Conservation (phyloP, 2,888 invertebrate species). For the Xestia rhomboidea region DNA sequence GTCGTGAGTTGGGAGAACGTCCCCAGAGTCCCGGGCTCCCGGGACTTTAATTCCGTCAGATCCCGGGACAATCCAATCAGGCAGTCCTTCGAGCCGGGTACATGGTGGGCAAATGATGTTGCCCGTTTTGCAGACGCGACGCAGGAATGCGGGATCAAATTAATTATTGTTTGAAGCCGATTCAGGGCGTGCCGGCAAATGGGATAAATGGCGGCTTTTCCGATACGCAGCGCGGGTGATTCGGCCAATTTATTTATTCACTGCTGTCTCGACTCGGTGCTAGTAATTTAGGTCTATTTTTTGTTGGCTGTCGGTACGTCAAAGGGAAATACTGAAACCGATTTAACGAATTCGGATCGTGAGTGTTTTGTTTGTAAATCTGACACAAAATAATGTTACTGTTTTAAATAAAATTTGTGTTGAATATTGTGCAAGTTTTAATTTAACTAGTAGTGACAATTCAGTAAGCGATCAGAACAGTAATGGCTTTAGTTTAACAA, state of each 20-base stretch:
- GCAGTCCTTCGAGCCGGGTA: slow-evolving; percentile 49
- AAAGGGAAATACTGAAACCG: slow-evolving; percentile 31
- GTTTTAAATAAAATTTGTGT: background rate
- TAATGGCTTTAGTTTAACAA: background rate
- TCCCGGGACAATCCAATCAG: slow-evolving; percentile 69
- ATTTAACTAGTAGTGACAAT: background rate
- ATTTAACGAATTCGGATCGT: slow-evolving; percentile 2
- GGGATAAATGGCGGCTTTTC: slow-evolving; percentile 71
- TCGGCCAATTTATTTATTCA: slow-evolving; percentile 70
- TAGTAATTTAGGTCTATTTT: slow-evolving; percentile 39
- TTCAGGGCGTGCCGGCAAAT: slow-evolving; percentile 64
- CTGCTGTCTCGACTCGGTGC: slow-evolving; percentile 44
- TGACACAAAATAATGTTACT: background rate
- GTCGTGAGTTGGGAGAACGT: background rate
- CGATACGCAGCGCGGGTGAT: slow-evolving; percentile 64
- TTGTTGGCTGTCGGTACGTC: slow-evolving; percentile 24
- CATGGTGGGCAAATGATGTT: slow-evolving; percentile 62
- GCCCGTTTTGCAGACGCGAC: slow-evolving; percentile 57
- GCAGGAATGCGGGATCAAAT: slow-evolving; percentile 72
- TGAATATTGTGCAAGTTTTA: background rate
- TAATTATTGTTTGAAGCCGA: slow-evolving; percentile 77
- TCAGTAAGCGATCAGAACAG: background rate
- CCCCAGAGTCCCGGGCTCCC: slow-evolving; percentile 21
- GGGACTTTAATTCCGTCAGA: slow-evolving; percentile 65
- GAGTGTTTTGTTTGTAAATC: slow-evolving; percentile 21